Conservation (phyloP, 2,888 invertebrate genomes). For the Itoplectis maculator region DNA sequence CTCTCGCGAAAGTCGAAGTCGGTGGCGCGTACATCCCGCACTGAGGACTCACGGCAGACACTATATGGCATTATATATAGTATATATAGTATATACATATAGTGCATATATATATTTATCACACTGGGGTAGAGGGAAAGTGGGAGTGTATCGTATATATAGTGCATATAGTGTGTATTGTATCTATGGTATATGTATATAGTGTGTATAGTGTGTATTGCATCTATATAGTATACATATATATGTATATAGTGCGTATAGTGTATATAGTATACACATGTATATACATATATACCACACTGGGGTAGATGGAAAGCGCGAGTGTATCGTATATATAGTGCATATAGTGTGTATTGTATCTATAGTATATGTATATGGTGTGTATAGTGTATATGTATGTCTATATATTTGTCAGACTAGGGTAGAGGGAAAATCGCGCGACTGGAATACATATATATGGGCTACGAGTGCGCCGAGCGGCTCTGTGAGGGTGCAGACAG, state of each 20-base stretch:
- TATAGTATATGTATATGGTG: background rate
- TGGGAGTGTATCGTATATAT: constrained; percentile 33
- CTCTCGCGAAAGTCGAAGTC: constrained; percentile 62
- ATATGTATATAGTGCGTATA: constrained; percentile 49
- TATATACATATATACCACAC: too few species aligned
- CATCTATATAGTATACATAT: too few species aligned
- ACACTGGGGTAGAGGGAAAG: constrained; percentile 71
- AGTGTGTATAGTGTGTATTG: constrained; percentile 67
- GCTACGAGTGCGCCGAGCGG: constrained; percentile 70
- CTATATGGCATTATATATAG: background rate
- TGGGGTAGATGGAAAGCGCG: constrained; percentile 16
- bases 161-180: too few species aligned
- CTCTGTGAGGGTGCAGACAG: constrained; percentile 81
- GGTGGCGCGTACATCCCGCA: constrained; percentile 22
- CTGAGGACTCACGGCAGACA: constrained; percentile 13
- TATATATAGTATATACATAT: too few species aligned
- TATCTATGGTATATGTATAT: background rate
- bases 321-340: constrained; percentile 34
- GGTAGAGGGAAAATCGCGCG: constrained; percentile 67
- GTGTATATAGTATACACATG: too few species aligned
- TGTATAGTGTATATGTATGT: too few species aligned
- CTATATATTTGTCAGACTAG: too few species aligned
- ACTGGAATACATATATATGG: constrained; percentile 48
- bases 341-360: constrained; percentile 60
- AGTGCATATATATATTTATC: too few species aligned